A percentile compares a stretch with the other conserved stretches of the same genome.
phyloP scores from a whole-genome alignment of 1,140 invertebrate species.

The Cotesia chilonis region DNA sequence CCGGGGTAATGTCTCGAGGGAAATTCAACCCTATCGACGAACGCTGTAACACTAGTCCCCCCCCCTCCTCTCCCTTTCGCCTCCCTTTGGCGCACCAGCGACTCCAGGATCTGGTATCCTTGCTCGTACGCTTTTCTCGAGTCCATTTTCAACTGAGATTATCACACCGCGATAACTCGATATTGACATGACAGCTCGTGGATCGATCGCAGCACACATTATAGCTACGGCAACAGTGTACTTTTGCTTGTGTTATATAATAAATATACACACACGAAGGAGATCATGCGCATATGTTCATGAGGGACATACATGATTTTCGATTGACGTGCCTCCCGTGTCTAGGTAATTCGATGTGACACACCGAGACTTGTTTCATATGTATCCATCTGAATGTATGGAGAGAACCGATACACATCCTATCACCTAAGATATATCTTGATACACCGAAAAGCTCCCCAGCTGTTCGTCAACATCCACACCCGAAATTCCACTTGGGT shows the following conservation, averaged over 20 bases:
- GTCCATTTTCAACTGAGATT: constrained; percentile 29
- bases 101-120: background rate
- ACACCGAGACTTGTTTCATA: constrained; percentile 7
- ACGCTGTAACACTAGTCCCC: constrained; percentile 22
- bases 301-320: constrained; percentile 6
- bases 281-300: constrained; percentile 11
- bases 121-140: constrained; percentile 1
- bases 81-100: background rate
- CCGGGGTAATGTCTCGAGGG: constrained; percentile 17
- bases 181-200: constrained; percentile 25
- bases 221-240: constrained; percentile 1
- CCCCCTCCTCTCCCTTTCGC: background rate
- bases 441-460: constrained; percentile 29
- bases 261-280: background rate
- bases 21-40: constrained; percentile 38
- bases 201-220: constrained; percentile 2
- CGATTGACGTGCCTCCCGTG: constrained; percentile 14
- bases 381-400: background rate
- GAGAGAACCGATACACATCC: background rate
- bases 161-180: constrained; percentile 29
- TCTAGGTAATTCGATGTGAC: constrained; percentile 30
- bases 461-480: constrained; percentile 23
- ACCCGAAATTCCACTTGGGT: constrained; percentile 12
- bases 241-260: background rate
- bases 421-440: constrained; percentile 21